Evolutionary conservation across 2,888 invertebrate genomes (phyloP).

Genomic region (Loripinus fragilis): DNA sequence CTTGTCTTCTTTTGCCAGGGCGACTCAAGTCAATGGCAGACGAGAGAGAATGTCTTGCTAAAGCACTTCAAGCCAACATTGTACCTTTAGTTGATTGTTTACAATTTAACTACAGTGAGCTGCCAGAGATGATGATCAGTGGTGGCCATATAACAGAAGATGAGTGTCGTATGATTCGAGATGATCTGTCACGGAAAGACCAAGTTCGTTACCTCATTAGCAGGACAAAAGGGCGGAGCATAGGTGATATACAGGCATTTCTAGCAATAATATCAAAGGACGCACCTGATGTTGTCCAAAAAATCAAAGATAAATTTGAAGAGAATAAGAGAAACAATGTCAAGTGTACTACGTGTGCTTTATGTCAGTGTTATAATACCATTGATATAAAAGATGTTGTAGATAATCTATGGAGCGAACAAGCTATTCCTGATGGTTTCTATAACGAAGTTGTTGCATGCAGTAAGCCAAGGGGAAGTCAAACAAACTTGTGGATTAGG

Average conservation of each 20-base stretch:
- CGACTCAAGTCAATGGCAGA: background rate
- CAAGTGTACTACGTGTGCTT: slow-evolving; percentile 9
- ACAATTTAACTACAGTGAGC: background rate
- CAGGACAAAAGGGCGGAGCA: background rate
- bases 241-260: background rate
- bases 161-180: slow-evolving; percentile 7
- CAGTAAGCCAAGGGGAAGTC: background rate
- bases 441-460: slow-evolving; percentile 13
- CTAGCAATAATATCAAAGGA: background rate
- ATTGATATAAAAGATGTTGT: slow-evolving; percentile 17
- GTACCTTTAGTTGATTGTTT: background rate
- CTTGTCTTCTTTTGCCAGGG: too few species aligned
- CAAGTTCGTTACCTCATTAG: background rate
- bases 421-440: slow-evolving; percentile 4
- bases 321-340: slow-evolving; percentile 8
- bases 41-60: slow-evolving; percentile 9
- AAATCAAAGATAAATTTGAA: background rate
- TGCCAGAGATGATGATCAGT: slow-evolving; percentile 1
- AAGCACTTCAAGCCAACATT: slow-evolving; percentile 9
- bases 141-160: slow-evolving; percentile 12
- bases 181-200: background rate
- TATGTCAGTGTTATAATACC: background rate
- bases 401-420: background rate
- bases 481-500: background rate
- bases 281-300: slow-evolving; percentile 1